Conservation (phyloP, 2,113 vertebrate genomes). For the Micromys minutus region DNA sequence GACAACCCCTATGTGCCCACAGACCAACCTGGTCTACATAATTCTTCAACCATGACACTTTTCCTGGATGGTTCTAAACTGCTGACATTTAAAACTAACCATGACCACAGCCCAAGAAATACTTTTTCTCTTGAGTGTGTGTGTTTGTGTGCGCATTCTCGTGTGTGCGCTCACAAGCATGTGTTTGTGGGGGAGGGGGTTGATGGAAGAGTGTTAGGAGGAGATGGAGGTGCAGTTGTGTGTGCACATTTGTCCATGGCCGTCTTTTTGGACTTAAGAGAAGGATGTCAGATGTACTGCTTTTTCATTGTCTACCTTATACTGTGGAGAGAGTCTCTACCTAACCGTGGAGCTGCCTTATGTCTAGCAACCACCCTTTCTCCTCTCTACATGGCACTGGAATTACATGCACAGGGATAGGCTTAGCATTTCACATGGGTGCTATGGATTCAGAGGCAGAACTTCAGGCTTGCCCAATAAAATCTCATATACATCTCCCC, state of each 20-base stretch:
- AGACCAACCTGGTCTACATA: not conserved
- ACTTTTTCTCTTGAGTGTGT: not conserved
- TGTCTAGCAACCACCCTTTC: not conserved
- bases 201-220: not conserved
- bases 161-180: no score
- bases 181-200: no score
- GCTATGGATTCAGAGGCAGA: not conserved
- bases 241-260: not conserved
- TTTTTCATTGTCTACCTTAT: not conserved
- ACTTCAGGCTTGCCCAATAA: not conserved
- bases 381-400: not conserved
- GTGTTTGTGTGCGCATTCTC: no score
- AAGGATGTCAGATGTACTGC: not conserved
- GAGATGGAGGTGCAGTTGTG: not conserved
- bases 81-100: not conserved
- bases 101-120: not conserved
- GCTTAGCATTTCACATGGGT: not conserved
- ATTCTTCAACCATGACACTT: not conserved
- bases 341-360: not conserved
- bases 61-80: not conserved
- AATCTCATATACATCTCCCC: not conserved
- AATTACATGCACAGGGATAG: not conserved
- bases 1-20: not conserved
- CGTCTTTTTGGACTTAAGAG: not conserved
- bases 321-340: no score